A percentile compares a stretch with the other conserved stretches of the same genome.
Conservation (phyloP, 2,113 vertebrate species). For the Meriones unguiculatus region DNA sequence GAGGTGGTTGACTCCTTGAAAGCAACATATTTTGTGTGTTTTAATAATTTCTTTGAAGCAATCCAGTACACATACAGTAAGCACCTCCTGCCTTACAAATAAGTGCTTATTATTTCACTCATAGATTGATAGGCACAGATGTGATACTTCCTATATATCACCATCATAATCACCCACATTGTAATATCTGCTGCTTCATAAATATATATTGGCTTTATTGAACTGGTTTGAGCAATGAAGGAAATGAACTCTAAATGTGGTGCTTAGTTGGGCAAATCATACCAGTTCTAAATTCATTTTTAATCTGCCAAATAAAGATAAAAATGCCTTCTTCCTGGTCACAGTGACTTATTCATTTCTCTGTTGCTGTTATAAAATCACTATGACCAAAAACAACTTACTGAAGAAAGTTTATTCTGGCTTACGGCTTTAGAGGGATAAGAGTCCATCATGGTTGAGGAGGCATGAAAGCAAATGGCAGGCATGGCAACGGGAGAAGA, state of each 20-base stretch:
- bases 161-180: background rate
- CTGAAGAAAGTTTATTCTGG: background rate
- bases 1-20: conserved; percentile 40
- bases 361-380: background rate
- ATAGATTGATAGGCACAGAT: conserved; percentile 41
- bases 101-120: background rate
- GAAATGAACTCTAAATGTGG: background rate
- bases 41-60: background rate
- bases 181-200: conserved; percentile 24
- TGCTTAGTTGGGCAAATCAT: conserved; percentile 33
- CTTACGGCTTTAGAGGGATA: background rate
- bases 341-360: background rate
- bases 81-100: background rate
- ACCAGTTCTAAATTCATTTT: conserved; percentile 28
- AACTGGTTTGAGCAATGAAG: conserved; percentile 45
- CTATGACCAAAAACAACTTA: background rate
- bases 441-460: background rate
- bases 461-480: background rate
- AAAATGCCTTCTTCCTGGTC: conserved; percentile 28
- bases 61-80: background rate
- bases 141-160: conserved; percentile 8
- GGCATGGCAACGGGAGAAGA: background rate
- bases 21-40: background rate
- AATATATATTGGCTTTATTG: conserved; percentile 52
- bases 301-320: conserved; percentile 18